A percentile compares a stretch with the other conserved stretches of the same genome.
Evolutionary conservation across 2,888 invertebrate species (phyloP).

Genomic region (Agrochola macilenta): DNA sequence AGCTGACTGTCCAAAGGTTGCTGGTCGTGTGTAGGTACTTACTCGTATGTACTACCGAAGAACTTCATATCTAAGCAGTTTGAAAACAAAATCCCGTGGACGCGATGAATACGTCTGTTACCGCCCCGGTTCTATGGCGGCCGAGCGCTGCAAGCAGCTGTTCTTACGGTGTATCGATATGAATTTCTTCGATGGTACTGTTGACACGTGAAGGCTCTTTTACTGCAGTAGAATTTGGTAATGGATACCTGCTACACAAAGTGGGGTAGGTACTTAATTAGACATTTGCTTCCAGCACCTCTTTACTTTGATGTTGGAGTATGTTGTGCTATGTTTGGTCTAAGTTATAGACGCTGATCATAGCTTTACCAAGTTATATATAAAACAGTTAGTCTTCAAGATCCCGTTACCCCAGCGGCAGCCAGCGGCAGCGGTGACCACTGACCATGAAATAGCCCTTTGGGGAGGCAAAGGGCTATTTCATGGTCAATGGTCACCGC

Average conservation of each 20-base stretch:
- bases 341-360: slow-evolving; percentile 5
- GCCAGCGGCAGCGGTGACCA: too few species aligned
- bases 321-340: slow-evolving; percentile 15
- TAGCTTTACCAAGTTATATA: not conserved
- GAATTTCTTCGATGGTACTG: too few species aligned
- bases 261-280: slow-evolving; percentile 35
- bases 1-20: not conserved
- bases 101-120: too few species aligned
- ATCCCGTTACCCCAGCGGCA: not conserved
- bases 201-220: not conserved
- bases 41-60: too few species aligned
- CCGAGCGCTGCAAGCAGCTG: too few species aligned
- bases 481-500: not conserved
- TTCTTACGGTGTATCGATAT: too few species aligned
- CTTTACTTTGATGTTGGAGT: slow-evolving; percentile 45
- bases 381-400: not conserved
- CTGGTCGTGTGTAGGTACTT: not conserved
- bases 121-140: too few species aligned
- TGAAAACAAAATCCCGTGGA: too few species aligned
- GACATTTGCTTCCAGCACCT: slow-evolving; percentile 46
- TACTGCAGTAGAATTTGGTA: slow-evolving; percentile 26
- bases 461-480: too few species aligned
- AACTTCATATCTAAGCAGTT: too few species aligned
- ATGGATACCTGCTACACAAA: slow-evolving; percentile 22
- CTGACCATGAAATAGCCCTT: too few species aligned